Conservation (phyloP, 2,113 vertebrate genomes). For the Xiphorhynchus elegans region DNA sequence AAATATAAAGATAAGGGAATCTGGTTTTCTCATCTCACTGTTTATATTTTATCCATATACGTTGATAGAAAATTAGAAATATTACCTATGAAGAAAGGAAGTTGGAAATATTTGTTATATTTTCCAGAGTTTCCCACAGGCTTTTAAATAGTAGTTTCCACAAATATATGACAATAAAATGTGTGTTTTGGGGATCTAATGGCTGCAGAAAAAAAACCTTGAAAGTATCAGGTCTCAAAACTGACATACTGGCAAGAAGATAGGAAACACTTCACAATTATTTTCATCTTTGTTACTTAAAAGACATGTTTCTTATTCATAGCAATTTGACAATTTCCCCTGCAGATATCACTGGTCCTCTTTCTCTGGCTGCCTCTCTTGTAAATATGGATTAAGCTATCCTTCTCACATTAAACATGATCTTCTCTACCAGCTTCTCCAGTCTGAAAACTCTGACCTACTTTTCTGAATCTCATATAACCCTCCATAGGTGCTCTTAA, state of each 20-base stretch:
- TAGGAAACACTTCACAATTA: not conserved
- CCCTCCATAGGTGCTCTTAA: not conserved
- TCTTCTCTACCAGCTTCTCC: not conserved
- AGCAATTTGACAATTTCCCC: not conserved
- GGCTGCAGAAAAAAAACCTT: not conserved
- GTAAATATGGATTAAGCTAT: not conserved
- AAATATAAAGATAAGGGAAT: conserved; percentile 40
- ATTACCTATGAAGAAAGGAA: not conserved
- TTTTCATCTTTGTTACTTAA: not conserved
- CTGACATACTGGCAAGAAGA: not conserved
- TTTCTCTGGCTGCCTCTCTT: not conserved
- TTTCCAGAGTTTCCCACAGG: not conserved
- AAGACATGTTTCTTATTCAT: not conserved
- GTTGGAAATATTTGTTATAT: not conserved
- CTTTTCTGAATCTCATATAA: not conserved
- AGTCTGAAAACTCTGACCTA: not conserved
- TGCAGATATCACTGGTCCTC: not conserved
- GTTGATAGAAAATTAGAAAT: not conserved
- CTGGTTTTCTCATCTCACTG: not conserved
- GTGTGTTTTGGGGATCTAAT: not conserved
- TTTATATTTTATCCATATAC: not conserved
- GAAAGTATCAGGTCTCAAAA: not conserved
- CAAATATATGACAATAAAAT: not conserved
- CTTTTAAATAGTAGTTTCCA: not conserved
- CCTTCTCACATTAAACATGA: not conserved